Evolutionary conservation across 2,888 invertebrate species (phyloP), one percentile per base, ranked within the genome.

Genomic region (Chrysolina haemoptera): DNA sequence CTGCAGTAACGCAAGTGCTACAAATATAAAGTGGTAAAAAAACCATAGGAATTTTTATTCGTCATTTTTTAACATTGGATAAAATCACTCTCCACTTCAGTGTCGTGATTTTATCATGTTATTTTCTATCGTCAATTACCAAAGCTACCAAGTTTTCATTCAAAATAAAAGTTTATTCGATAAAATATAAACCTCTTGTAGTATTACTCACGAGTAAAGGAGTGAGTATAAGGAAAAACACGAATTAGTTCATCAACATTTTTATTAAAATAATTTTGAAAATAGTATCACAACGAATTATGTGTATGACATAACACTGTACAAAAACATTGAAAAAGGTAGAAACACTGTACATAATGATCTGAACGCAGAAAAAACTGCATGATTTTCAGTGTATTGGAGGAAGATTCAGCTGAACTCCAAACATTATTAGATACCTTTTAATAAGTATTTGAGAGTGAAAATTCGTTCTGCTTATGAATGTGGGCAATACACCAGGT

Each of bases 401-500:
- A 46, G 40, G n/a, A 18, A n/a, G 40, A 67, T 20, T 71, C 86
- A 94, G 87, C 80, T 92, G 92, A 64, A 94, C 92, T 71, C 92
- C 91, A 83, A 93, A 94, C 68, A 90, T 90, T 73, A 90, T 88
- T 64, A 95, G 90, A 88, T 96, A 96, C 76, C 90, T 89, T 79
- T 93, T 92, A 27, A 96, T 88, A 72, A 93, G 93, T 59, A 88
- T 88, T 74, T 93, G 91, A 81, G 92, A 91, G 41, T 93, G 92
- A 68, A 90, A 90, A 20, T 90, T 89, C 1, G 96, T 90, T 59
- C 92, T 90, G n/a, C 90, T 89, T 50, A 97, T 89, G 22, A 94
- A 88, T 20, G 91, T 87, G 1, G 90, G 89, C 75, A 97, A 88
- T 80, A 92, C 90, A 59, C 94, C 95, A 0, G 96, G 95, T 70